Percentiles rank a stretch among this genome's conserved stretches.
Evolutionary conservation across 2,113 vertebrate species (phyloP).

Genomic region (Pantherophis guttatus): DNA sequence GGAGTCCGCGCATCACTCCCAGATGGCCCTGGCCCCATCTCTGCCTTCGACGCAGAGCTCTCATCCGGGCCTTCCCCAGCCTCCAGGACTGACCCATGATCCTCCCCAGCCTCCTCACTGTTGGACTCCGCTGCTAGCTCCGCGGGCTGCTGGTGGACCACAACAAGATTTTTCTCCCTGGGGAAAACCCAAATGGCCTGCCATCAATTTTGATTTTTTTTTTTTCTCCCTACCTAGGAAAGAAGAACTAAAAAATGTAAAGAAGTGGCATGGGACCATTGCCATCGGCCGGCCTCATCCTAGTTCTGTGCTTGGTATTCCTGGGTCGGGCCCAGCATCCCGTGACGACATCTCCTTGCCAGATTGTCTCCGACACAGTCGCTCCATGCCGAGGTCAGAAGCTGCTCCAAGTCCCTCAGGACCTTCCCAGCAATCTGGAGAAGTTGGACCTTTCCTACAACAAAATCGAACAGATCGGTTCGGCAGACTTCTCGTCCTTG

Average conservation of each 20-base stretch:
- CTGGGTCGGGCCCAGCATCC: accelerated
- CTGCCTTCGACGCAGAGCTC: too few species aligned
- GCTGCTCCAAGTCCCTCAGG: conserved; percentile 63
- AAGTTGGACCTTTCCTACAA: conserved; percentile 79
- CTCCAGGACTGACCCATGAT: too few species aligned
- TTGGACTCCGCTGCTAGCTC: too few species aligned
- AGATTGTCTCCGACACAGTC: accelerated
- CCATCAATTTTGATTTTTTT: neutral
- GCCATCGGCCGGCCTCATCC: neutral
- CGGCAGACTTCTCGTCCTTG: conserved; percentile 58
- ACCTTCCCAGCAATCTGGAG: conserved; percentile 63
- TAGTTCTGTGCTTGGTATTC: neutral
- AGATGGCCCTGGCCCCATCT: too few species aligned
- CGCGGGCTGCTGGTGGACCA: too few species aligned
- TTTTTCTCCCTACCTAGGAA: neutral
- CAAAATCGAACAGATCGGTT: conserved; percentile 57
- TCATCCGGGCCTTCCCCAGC: too few species aligned
- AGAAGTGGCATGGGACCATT: neutral
- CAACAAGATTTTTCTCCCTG: neutral
- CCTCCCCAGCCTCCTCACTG: too few species aligned
- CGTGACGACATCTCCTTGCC: accelerated
- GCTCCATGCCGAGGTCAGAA: conserved; percentile 71
- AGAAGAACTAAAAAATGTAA: neutral
- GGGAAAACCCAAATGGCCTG: neutral
- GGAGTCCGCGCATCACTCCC: too few species aligned